A percentile compares a stretch with the other conserved stretches of the same genome.
Conservation (phyloP, 2,888 invertebrate genomes). For the Drosophila neotestacea region DNA sequence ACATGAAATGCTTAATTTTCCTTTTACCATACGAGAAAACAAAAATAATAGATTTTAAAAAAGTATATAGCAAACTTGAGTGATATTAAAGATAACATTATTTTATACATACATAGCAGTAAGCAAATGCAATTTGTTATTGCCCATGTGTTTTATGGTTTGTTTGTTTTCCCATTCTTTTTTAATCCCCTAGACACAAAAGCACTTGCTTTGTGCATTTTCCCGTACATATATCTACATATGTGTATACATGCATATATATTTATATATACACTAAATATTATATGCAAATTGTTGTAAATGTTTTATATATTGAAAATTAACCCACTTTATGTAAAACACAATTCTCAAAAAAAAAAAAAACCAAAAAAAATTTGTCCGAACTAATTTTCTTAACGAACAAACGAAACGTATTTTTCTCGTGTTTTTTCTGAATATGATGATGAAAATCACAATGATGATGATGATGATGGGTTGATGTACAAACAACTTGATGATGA, state of each 20-base stretch:
- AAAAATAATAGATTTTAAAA: conserved; percentile 8
- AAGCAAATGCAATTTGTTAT: conserved; percentile 50
- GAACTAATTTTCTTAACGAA: conserved; percentile 86
- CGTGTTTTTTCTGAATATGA: conserved; percentile 86
- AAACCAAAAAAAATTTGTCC: conserved; percentile 84
- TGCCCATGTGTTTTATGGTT: conserved; percentile 48
- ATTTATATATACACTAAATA: conserved; percentile 52
- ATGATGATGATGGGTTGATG: conserved; percentile 82
- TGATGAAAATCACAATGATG: conserved; percentile 85
- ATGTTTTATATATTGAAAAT: conserved; percentile 63
- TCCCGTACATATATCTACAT: conserved; percentile 40
- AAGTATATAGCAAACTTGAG: conserved; percentile 25
- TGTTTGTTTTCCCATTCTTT: conserved; percentile 45
- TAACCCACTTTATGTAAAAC: conserved; percentile 78
- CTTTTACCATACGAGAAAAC: conserved; percentile 48
- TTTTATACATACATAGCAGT: conserved; percentile 20
- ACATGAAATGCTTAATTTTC: conserved; percentile 33
- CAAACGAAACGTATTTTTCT: conserved; percentile 86
- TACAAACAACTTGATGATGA: conserved; percentile 81
- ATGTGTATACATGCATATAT: conserved; percentile 60
- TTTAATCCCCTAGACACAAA: conserved; percentile 34
- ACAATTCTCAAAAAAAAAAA: conserved; percentile 51
- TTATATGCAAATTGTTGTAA: conserved; percentile 70
- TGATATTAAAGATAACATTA: conserved; percentile 37
- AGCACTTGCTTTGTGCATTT: conserved; percentile 15